Evolutionary conservation across 2,888 invertebrate genomes (phyloP).

Genomic region (Thysanoteuthis rhombus): DNA sequence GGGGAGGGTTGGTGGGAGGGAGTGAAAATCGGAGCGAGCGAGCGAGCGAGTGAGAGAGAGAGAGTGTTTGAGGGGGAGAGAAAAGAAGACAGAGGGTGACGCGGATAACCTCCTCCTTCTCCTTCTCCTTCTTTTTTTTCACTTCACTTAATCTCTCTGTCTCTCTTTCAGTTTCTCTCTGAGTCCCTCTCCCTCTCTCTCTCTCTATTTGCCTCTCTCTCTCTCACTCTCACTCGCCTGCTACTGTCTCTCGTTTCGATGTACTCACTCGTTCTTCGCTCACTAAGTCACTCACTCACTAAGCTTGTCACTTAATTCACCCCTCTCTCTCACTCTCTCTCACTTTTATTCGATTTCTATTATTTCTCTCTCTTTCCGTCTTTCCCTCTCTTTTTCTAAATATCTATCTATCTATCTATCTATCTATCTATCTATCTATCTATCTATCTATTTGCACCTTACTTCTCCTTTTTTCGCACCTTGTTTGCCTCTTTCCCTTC

Average conservation of each 20-base stretch:
- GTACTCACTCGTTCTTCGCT: not conserved
- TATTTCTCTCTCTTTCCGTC: too few relatives aligned
- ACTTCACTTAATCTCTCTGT: not conserved
- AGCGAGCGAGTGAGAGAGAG: not conserved
- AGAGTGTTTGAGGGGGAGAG: not conserved
- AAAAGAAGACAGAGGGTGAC: not conserved
- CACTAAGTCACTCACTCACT: not conserved
- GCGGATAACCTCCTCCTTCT: not conserved
- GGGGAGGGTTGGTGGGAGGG: not conserved
- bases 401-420: too few relatives aligned
- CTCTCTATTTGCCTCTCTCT: not conserved
- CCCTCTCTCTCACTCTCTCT: too few relatives aligned
- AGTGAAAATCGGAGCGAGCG: not conserved
- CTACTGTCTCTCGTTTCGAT: not conserved
- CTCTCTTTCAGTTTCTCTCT: not conserved
- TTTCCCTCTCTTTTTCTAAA: too few relatives aligned
- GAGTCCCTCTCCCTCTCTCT: not conserved
- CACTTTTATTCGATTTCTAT: too few relatives aligned
- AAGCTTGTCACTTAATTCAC: not conserved
- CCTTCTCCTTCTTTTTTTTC: too few relatives aligned
- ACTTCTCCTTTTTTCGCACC: too few relatives aligned
- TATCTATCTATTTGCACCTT: too few relatives aligned
- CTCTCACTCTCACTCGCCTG: not conserved
- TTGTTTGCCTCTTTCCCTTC: too few relatives aligned
- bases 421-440: too few relatives aligned